phyloP scores from a whole-genome alignment of 2,888 invertebrate species.

The Dynastes grantii region DNA sequence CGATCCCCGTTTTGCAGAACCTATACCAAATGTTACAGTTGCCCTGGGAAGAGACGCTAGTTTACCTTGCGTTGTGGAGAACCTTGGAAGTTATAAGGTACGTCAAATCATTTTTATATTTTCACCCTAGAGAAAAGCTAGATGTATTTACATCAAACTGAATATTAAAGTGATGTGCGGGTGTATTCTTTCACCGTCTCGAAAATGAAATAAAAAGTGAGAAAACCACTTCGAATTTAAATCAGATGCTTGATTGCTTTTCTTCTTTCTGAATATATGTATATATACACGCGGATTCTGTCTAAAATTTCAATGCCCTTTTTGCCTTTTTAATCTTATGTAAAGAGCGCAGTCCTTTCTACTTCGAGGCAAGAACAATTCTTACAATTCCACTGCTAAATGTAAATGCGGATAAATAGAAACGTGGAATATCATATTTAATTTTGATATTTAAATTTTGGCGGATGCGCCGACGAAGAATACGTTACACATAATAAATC shows the following conservation, averaged over 20 bases:
- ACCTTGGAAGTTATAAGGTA: constrained; percentile 92
- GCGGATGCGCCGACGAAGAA: no score
- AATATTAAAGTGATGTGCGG: constrained; percentile 36
- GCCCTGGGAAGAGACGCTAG: constrained; percentile 92
- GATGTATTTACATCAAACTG: constrained; percentile 46
- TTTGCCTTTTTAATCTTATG: constrained; percentile 19
- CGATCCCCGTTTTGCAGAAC: constrained; percentile 90
- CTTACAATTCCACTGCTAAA: constrained; percentile 3
- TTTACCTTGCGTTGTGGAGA: constrained; percentile 91
- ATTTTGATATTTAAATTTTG: no score
- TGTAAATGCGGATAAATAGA: constrained; percentile 24
- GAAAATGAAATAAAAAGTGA: constrained; percentile 42
- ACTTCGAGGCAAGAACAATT: background rate
- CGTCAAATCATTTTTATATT: constrained; percentile 52
- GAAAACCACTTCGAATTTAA: constrained; percentile 44
- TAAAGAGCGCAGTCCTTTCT: background rate
- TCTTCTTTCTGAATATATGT: constrained; percentile 38
- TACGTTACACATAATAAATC: no score
- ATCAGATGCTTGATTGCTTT: constrained; percentile 42
- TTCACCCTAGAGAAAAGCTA: constrained; percentile 45
- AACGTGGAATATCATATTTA: background rate
- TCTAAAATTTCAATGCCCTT: constrained; percentile 4
- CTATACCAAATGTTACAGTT: constrained; percentile 93
- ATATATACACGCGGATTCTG: constrained; percentile 21
- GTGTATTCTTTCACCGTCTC: constrained; percentile 40